Percentiles rank a stretch among this genome's conserved stretches.
Evolutionary conservation across 2,888 invertebrate species (phyloP).

Genomic region (Drosophila mettleri): DNA sequence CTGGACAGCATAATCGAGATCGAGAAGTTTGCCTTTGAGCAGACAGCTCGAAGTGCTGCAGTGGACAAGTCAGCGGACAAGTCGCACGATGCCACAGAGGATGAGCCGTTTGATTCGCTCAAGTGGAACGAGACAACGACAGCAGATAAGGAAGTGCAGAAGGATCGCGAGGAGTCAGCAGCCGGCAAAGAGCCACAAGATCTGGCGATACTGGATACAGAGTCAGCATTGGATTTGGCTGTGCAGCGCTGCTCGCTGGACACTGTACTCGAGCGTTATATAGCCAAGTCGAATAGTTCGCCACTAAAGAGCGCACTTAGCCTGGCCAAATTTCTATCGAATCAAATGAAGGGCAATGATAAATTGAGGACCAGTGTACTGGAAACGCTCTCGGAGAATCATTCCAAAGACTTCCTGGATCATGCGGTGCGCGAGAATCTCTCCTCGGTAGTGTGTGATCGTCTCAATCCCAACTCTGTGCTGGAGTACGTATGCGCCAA

Average conservation of each 20-base stretch:
- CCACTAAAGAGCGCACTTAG: conserved; percentile 60
- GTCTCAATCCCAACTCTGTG: conserved; percentile 82
- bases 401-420: conserved; percentile 84
- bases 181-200: conserved; percentile 25
- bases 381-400: conserved; percentile 84
- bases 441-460: conserved; percentile 84
- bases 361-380: conserved; percentile 81
- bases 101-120: conserved; percentile 69
- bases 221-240: conserved; percentile 69
- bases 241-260: conserved; percentile 72
- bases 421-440: conserved; percentile 84
- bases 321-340: conserved; percentile 80
- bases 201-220: conserved; percentile 57
- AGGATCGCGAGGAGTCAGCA: not conserved
- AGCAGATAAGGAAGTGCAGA: conserved; percentile 9
- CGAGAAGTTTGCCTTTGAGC: conserved; percentile 73
- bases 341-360: conserved; percentile 76
- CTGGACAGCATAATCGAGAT: conserved; percentile 83
- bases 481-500: conserved; percentile 83
- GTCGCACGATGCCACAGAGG: conserved; percentile 48
- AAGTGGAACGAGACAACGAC: conserved; percentile 73
- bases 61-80: conserved; percentile 52
- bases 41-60: conserved; percentile 58
- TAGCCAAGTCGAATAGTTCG: conserved; percentile 55
- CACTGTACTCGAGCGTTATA: conserved; percentile 79